phyloP scores from a whole-genome alignment of 2,113 vertebrate species.

The Spheniscus mendiculus region DNA sequence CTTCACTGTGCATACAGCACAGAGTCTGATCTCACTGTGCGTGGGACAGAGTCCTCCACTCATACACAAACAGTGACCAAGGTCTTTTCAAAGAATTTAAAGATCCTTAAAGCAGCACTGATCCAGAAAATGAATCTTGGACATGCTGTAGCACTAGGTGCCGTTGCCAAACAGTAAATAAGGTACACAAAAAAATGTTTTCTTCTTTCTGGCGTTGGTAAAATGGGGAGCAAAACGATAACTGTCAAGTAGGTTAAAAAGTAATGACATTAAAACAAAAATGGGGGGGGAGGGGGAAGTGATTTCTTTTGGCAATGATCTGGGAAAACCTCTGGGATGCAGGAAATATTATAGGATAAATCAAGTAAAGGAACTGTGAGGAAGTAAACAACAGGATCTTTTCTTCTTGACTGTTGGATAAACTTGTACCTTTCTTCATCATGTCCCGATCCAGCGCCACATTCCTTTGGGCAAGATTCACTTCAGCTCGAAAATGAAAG shows the following conservation, averaged over 20 bases:
- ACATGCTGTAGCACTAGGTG: accelerated
- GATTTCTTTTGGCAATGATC: neutral
- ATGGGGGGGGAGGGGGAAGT: neutral
- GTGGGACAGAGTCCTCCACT: neutral
- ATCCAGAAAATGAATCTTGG: neutral
- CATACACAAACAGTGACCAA: neutral
- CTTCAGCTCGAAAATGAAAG: conserved; percentile 91
- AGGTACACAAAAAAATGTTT: neutral
- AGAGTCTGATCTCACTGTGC: neutral
- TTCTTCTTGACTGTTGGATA: neutral
- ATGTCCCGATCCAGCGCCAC: conserved; percentile 88
- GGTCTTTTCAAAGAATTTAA: neutral
- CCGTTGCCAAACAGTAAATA: neutral
- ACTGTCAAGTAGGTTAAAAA: neutral
- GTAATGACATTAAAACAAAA: neutral
- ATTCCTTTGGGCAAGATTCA: conserved; percentile 82
- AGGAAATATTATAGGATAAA: neutral
- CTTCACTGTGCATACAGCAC: neutral
- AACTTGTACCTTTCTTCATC: conserved; percentile 88
- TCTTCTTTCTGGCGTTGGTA: neutral
- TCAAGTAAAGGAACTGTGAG: neutral
- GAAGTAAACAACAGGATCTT: neutral
- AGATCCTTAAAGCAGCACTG: neutral
- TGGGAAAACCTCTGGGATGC: neutral
- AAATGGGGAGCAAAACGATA: neutral